phyloP scores from a whole-genome alignment of 2,113 vertebrate genomes.

The Crocuta crocuta region DNA sequence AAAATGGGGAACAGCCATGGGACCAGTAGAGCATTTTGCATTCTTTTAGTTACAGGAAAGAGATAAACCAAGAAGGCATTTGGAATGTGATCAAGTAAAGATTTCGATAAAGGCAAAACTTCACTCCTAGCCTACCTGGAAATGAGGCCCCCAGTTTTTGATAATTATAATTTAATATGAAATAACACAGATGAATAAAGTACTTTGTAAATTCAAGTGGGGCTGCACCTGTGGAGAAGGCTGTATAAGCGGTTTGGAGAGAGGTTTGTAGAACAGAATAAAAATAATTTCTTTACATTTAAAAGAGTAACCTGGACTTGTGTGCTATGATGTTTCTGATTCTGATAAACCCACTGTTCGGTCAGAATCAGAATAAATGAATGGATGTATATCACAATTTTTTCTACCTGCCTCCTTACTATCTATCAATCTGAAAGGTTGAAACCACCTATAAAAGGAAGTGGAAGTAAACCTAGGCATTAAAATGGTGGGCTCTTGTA shows the following conservation, averaged over 20 bases:
- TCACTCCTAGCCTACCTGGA: neutral
- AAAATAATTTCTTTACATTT: neutral
- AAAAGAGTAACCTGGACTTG: neutral
- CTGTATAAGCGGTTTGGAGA: neutral
- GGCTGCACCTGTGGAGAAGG: neutral
- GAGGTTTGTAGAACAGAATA: neutral
- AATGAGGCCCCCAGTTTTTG: neutral
- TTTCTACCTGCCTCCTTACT: neutral
- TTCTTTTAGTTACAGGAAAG: neutral
- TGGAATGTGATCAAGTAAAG: neutral
- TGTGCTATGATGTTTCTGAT: conserved; percentile 23
- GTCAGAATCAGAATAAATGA: neutral
- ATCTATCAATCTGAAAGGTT: neutral
- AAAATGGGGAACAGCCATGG: neutral
- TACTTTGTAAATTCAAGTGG: neutral
- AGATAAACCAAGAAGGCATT: neutral
- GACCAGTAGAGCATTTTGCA: neutral
- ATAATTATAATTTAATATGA: neutral
- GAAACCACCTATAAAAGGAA: neutral
- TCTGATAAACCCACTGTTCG: neutral
- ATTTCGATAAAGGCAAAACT: neutral
- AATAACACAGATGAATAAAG: neutral
- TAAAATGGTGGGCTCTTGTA: neutral
- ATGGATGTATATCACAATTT: neutral
- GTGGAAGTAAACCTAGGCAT: neutral